Base-by-base conservation (phyloP, 2,113 vertebrate species). In the Amphiprion percula region DNA sequence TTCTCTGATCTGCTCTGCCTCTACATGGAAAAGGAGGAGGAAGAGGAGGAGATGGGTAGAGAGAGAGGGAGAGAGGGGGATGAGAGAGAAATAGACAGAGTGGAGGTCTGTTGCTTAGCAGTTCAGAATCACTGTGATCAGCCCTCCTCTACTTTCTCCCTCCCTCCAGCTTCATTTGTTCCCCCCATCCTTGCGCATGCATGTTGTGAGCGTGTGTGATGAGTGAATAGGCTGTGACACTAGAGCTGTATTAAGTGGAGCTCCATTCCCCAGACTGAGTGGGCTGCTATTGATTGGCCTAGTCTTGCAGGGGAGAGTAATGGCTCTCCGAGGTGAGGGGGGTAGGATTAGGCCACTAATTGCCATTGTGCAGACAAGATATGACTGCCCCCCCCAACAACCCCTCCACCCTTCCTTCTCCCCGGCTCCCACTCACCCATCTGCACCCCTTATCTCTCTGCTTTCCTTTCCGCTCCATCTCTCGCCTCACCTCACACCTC, bases 241-340 rank as follows among this genome's bases (percentile, higher is more conserved):
- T 93, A 89, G 94, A 89, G 95, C 94, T 96, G 91, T 93, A 91
- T 96, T 97, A 96, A 96, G 96, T 95, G 96, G 95, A 87, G 78
- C 90, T 92, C 86, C 84, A 85, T 91, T 95, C 94, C 87, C 88
- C 81, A 75, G 90, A 88, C 94, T 95, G 93, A 92, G 93, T 91
- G 91, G 94, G 92, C 89, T 90, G 85, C 87, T 96, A 97, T 98
- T 94, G 96, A 98, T 97, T 95, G 93, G 90, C 87, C 92, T 92
- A 87, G 94, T 93, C 94, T 95, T 90, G 66, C 82, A 90, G 77
- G 90, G 88, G 92, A 94, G 93, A 95, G 95, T 93, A 93, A 95
- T 94, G 92, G 95, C 94, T 96, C 92, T 94, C 93, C 16, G 80
- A 91, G 91, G 88, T 91, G 87, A 86, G 83, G 83, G 84, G 87